Percentiles rank a stretch among this genome's conserved stretches.
Evolutionary conservation across 2,888 invertebrate genomes (phyloP).

Genomic region (Pimpla rufipes): DNA sequence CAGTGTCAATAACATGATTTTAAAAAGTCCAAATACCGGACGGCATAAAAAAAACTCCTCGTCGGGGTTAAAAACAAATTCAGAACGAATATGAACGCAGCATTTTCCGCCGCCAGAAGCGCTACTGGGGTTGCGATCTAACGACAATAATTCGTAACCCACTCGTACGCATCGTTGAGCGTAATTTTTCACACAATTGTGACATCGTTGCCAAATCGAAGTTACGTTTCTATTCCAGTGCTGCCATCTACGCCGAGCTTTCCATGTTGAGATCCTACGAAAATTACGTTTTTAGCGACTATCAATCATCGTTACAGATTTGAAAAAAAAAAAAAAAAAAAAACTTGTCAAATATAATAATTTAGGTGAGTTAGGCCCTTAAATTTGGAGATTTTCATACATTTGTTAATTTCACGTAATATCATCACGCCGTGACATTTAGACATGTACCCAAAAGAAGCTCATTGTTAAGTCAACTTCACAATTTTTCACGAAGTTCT

Average conservation of each 20-base stretch:
- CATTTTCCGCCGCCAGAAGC: not conserved
- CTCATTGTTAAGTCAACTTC: not conserved
- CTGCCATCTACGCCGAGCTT: constrained; percentile 21
- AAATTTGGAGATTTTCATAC: no score
- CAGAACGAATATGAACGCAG: not conserved
- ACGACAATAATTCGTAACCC: constrained; percentile 1
- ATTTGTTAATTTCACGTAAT: constrained; percentile 7
- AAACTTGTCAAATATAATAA: not conserved
- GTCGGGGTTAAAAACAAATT: not conserved
- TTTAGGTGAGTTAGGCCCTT: no score
- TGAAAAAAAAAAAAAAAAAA: not conserved
- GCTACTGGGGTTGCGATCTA: not conserved
- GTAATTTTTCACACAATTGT: not conserved
- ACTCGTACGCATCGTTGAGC: not conserved
- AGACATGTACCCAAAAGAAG: constrained; percentile 6
- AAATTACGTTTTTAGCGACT: constrained; percentile 21
- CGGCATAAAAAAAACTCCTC: not conserved
- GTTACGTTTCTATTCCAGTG: constrained; percentile 9
- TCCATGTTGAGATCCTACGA: constrained; percentile 18
- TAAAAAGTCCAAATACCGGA: not conserved
- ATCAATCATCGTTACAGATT: not conserved
- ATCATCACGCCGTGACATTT: constrained; percentile 10
- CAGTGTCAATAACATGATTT: constrained; percentile 13
- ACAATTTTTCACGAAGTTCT: not conserved
- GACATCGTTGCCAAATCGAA: constrained; percentile 19